Evolutionary conservation across 2,888 invertebrate species (phyloP).

Genomic region (Pandemis corylana): DNA sequence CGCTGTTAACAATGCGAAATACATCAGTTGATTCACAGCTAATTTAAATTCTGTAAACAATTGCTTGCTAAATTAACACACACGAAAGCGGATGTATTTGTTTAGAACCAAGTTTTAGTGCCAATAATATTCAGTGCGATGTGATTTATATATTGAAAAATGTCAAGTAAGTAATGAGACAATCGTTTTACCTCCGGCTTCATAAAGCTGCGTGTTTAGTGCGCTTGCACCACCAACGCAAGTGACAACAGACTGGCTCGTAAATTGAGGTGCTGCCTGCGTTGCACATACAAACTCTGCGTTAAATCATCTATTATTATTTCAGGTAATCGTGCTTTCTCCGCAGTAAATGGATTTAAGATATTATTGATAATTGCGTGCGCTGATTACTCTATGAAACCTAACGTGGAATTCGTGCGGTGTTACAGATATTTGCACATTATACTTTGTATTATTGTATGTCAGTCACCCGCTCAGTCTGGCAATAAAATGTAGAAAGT

Average conservation of each 20-base stretch:
- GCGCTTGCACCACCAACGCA: constrained; percentile 50
- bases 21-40: background rate
- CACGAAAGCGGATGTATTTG: constrained; percentile 49
- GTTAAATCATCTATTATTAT: constrained; percentile 46
- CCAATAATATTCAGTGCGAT: constrained; percentile 49
- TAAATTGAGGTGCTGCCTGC: constrained; percentile 55
- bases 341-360: background rate
- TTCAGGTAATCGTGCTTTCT: constrained; percentile 2
- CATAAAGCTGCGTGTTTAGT: constrained; percentile 64
- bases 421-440: background rate
- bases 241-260: constrained; percentile 65
- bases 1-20: background rate
- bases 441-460: background rate
- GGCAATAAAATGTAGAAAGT: background rate
- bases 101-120: constrained; percentile 52
- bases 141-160: constrained; percentile 53
- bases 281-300: constrained; percentile 56
- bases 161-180: constrained; percentile 51
- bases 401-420: background rate
- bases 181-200: constrained; percentile 48
- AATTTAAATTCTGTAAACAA: background rate
- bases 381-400: background rate
- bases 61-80: constrained; percentile 9
- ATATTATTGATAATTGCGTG: constrained; percentile 1
- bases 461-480: background rate